Evolutionary conservation across 2,797 vertebrate genomes (phyloP).

Genomic region (Micropoecilia bifurca): DNA sequence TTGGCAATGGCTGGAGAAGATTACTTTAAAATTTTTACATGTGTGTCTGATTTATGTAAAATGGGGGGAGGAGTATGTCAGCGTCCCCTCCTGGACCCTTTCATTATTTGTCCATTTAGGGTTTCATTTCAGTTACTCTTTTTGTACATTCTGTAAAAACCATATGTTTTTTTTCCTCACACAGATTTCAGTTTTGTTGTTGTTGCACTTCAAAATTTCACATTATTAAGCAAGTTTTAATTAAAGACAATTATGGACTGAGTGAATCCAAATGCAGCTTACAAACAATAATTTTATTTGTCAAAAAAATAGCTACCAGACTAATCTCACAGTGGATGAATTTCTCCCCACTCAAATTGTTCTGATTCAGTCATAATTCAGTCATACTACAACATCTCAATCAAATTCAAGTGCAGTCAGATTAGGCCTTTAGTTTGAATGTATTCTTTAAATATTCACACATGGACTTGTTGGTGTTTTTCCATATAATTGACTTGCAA

Average conservation of each 20-base stretch:
- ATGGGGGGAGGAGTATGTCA: neutral
- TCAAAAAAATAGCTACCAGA: neutral
- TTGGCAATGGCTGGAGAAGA: neutral
- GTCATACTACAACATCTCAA: neutral
- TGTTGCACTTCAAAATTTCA: neutral
- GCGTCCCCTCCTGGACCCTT: neutral
- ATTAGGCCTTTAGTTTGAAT: neutral
- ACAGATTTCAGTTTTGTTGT: neutral
- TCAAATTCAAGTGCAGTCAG: neutral
- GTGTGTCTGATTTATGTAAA: neutral
- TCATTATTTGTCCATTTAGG: neutral
- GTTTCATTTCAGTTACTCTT: neutral
- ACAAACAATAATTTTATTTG: too few species aligned
- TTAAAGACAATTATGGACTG: too few species aligned
- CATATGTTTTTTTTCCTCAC: neutral
- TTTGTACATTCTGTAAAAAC: neutral
- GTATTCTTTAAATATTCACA: neutral
- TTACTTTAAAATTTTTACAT: neutral
- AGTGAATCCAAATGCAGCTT: too few species aligned
- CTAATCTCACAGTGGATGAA: neutral
- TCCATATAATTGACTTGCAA: neutral
- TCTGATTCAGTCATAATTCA: neutral
- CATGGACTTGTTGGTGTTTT: neutral
- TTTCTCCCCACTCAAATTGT: neutral
- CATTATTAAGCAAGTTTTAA: neutral